Percentiles rank a stretch among this genome's conserved stretches.
Conservation (phyloP, 2,113 vertebrate genomes). For the Myrmecophaga tridactyla region DNA sequence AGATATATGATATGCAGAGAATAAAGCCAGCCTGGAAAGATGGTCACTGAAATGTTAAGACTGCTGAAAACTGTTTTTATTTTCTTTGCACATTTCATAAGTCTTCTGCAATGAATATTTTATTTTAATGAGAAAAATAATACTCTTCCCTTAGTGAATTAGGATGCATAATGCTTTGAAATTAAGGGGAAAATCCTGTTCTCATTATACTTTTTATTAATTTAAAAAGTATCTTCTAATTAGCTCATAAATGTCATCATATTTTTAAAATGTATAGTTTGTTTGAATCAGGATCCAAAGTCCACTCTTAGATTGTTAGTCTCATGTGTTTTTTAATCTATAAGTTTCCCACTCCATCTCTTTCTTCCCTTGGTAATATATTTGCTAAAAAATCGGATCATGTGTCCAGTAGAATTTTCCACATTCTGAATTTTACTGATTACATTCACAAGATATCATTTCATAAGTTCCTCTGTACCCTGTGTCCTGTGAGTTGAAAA, state of each 20-base stretch:
- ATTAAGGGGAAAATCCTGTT: conserved; percentile 38
- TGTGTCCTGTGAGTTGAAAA: background rate
- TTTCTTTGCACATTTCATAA: background rate
- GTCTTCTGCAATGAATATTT: conserved; percentile 44
- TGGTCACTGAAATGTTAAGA: background rate
- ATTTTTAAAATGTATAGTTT: background rate
- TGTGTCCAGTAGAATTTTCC: background rate
- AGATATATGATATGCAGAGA: background rate
- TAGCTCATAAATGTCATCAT: conserved; percentile 40
- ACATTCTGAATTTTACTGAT: background rate
- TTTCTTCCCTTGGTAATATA: background rate
- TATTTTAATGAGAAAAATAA: conserved; percentile 38
- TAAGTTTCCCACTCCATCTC: background rate
- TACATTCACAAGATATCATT: background rate
- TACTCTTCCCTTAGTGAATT: conserved; percentile 38
- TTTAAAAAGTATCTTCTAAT: conserved; percentile 41
- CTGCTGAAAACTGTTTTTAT: conserved; percentile 17
- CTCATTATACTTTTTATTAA: conserved; percentile 58
- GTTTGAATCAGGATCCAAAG: conserved; percentile 33
- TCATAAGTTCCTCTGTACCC: background rate
- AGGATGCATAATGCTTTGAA: conserved; percentile 49
- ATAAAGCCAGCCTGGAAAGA: background rate
- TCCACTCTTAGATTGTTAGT: background rate
- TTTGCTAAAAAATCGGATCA: background rate
- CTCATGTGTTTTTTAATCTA: background rate